These are phyloP conservation scores for Agrenia bidenticulata DNA, from an alignment of 2,888 invertebrate genomes.

Conservation along the genomic window DNA sequence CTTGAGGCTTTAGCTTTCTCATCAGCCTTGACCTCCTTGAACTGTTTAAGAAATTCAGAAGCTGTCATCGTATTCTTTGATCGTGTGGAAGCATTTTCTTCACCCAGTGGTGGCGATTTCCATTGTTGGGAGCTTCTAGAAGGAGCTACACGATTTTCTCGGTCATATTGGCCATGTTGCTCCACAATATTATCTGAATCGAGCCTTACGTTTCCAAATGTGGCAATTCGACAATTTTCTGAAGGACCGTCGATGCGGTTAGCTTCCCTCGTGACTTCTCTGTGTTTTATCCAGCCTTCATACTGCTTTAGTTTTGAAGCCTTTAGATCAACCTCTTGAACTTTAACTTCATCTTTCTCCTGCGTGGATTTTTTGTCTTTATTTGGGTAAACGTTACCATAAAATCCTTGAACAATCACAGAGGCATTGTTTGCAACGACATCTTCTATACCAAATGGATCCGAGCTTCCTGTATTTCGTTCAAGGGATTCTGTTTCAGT, in stretches of 20 bases:
- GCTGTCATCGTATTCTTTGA: neutral
- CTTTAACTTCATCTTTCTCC: neutral
- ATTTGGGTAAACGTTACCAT: no score
- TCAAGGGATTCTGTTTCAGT: no score
- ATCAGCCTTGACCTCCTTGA: conserved; percentile 7
- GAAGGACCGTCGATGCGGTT: neutral
- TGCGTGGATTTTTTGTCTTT: neutral
- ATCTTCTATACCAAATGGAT: conserved; percentile 33
- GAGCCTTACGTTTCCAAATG: conserved; percentile 27
- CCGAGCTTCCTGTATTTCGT: no score
- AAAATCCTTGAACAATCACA: conserved; percentile 41
- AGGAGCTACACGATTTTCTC: neutral
- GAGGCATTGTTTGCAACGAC: no score
- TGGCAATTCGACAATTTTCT: conserved; percentile 17
- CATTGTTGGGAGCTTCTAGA: neutral
- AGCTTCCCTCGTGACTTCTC: neutral
- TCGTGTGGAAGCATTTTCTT: neutral
- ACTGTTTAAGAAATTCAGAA: conserved; percentile 2
- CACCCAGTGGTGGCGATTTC: neutral
- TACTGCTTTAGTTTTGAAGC: conserved; percentile 9
- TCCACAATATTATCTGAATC: conserved; percentile 29
- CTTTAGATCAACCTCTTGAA: neutral
- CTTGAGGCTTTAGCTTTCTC: neutral
- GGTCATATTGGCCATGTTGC: conserved; percentile 17
- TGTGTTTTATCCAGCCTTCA: conserved; percentile 22